phyloP scores from a whole-genome alignment of 1,140 invertebrate species.

The Hydropsyche tenuis region DNA sequence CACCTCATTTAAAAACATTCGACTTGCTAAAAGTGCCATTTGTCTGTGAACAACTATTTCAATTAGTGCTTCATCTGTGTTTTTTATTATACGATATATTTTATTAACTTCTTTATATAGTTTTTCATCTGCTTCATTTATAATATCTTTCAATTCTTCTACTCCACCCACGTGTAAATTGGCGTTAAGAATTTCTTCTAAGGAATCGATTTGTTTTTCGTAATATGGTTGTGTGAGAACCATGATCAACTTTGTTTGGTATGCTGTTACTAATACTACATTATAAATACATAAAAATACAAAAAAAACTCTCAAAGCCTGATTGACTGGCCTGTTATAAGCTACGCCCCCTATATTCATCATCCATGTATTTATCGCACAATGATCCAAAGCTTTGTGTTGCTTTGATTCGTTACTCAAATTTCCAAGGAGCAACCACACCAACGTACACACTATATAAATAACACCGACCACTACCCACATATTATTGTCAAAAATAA shows the following conservation, averaged over 20 bases:
- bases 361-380: constrained; percentile 59
- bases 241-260: constrained; percentile 63
- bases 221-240: constrained; percentile 61
- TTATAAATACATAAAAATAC: constrained; percentile 60
- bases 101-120: constrained; percentile 57
- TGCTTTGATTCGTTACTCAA: constrained; percentile 56
- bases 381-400: constrained; percentile 55
- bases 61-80: constrained; percentile 54
- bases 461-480: constrained; percentile 57
- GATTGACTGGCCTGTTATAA: constrained; percentile 57
- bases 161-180: constrained; percentile 59
- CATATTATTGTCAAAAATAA: constrained; percentile 57
- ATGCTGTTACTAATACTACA: constrained; percentile 61
- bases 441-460: constrained; percentile 56
- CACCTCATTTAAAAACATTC: constrained; percentile 55
- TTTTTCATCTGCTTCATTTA: constrained; percentile 57
- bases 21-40: constrained; percentile 56
- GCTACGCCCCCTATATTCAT: constrained; percentile 57
- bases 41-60: constrained; percentile 57
- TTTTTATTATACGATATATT: constrained; percentile 54
- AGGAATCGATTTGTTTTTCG: constrained; percentile 59
- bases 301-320: constrained; percentile 61
- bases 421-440: constrained; percentile 58
- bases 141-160: constrained; percentile 61
- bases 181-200: constrained; percentile 58